Conservation (phyloP, 92 coral and sea anemone species). For the Heteractis magnifica region DNA sequence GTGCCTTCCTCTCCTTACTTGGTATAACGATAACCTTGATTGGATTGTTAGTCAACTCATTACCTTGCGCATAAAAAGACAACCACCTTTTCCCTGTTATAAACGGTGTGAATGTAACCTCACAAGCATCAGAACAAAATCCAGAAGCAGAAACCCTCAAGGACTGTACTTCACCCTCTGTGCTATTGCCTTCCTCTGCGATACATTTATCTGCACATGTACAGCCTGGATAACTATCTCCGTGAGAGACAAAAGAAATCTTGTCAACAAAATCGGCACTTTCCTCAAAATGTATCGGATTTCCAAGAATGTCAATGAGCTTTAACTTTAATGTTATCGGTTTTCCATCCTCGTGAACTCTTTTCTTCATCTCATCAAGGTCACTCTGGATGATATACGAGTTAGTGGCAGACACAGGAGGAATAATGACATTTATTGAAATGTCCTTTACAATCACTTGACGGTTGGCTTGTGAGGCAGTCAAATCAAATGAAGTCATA, state of each 20-base stretch:
- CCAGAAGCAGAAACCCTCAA: too few species aligned
- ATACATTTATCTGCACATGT: too few species aligned
- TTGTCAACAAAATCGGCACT: neutral
- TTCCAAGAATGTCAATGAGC: neutral
- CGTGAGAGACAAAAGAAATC: neutral
- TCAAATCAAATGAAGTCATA: neutral
- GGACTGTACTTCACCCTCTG: too few species aligned
- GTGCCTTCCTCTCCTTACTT: too few species aligned
- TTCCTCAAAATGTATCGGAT: neutral
- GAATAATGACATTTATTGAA: neutral
- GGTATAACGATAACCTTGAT: too few species aligned
- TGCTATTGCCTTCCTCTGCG: too few species aligned
- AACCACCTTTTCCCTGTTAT: too few species aligned
- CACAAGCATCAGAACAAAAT: too few species aligned
- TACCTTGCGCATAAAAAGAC: too few species aligned
- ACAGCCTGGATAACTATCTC: neutral
- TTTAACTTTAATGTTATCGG: neutral
- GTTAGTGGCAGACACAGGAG: constrained; percentile 1
- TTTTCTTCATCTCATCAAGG: neutral
- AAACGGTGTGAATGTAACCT: too few species aligned
- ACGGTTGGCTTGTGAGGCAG: neutral
- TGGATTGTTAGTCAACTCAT: too few species aligned
- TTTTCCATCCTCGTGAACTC: neutral
- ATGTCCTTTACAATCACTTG: neutral
- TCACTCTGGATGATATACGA: neutral